Percentiles rank a stretch among this genome's conserved stretches.
Evolutionary conservation across 92 coral and sea anemone species (phyloP).

Genomic region (Parazoanthus swiftii): DNA sequence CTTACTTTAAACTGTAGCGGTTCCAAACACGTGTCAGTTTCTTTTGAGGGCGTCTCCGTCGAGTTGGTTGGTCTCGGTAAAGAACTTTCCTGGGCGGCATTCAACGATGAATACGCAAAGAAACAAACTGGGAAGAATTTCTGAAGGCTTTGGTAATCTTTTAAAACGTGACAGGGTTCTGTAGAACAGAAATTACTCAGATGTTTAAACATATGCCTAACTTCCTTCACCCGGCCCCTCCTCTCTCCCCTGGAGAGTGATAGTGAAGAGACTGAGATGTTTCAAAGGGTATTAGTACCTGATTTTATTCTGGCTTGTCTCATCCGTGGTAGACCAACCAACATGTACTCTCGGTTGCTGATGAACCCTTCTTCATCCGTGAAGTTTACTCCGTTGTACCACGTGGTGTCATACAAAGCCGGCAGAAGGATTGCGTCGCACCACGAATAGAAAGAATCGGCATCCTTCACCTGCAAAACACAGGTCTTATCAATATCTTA

Average conservation of each 20-base stretch:
- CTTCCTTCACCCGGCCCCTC: too few relatives aligned
- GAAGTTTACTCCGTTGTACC: conserved; percentile 33
- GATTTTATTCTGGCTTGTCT: conserved; percentile 11
- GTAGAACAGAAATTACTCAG: not conserved
- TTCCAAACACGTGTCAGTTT: not conserved
- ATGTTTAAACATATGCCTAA: not conserved
- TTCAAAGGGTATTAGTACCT: not conserved
- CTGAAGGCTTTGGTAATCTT: not conserved
- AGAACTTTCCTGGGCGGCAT: not conserved
- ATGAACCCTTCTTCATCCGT: conserved; percentile 35
- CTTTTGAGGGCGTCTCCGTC: not conserved
- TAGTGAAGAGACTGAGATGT: not conserved
- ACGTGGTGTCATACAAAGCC: conserved; percentile 18
- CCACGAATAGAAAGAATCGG: conserved; percentile 12
- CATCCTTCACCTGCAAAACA: conserved; percentile 10
- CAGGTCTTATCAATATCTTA: too few relatives aligned
- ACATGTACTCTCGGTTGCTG: conserved; percentile 30
- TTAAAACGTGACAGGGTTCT: not conserved
- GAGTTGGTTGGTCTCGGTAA: not conserved
- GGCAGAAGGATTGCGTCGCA: conserved; percentile 16
- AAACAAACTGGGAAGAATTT: conserved; percentile 16
- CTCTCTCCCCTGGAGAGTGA: too few relatives aligned
- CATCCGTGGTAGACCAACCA: conserved; percentile 27
- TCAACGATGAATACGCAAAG: not conserved
- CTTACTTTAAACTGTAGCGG: not conserved